A percentile compares a stretch with the other conserved stretches of the same genome.
Evolutionary conservation across 2,888 invertebrate genomes (phyloP).

Genomic region (Eueremaeus valkanovi): DNA sequence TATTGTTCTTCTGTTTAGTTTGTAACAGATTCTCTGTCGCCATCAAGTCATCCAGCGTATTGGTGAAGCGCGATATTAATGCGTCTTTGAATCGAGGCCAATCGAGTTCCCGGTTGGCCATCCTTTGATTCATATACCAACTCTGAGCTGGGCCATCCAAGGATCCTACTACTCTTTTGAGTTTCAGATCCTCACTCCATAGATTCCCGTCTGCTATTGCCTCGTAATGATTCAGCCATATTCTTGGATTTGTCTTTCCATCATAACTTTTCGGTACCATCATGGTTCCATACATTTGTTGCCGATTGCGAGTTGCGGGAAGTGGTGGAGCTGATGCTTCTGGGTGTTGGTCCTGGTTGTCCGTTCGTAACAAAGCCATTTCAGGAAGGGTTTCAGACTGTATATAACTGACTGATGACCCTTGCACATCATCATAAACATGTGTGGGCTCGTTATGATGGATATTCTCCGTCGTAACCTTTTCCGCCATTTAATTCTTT

Average conservation of each 20-base stretch:
- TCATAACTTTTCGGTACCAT: neutral
- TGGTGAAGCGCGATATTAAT: neutral
- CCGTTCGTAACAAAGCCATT: neutral
- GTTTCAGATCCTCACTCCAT: neutral
- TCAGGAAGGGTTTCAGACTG: neutral
- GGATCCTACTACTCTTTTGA: neutral
- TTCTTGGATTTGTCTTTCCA: neutral
- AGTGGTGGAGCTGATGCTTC: neutral
- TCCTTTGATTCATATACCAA: neutral
- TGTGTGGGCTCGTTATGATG: neutral
- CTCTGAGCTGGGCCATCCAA: neutral
- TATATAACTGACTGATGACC: no score
- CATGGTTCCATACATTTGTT: neutral
- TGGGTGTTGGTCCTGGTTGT: neutral
- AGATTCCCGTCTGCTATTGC: neutral
- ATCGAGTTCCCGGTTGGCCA: neutral
- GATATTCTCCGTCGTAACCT: neutral
- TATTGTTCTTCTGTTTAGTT: neutral
- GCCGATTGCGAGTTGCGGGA: neutral
- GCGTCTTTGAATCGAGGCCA: neutral
- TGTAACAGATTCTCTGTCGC: neutral
- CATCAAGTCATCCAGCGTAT: neutral
- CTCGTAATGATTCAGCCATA: neutral
- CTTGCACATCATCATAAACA: no score
- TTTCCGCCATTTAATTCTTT: neutral